Percentiles rank a stretch among this genome's conserved stretches.
These are phyloP conservation scores for Apocheima hispidaria DNA, from an alignment of 2,888 invertebrate species.

Conservation along the genomic window DNA sequence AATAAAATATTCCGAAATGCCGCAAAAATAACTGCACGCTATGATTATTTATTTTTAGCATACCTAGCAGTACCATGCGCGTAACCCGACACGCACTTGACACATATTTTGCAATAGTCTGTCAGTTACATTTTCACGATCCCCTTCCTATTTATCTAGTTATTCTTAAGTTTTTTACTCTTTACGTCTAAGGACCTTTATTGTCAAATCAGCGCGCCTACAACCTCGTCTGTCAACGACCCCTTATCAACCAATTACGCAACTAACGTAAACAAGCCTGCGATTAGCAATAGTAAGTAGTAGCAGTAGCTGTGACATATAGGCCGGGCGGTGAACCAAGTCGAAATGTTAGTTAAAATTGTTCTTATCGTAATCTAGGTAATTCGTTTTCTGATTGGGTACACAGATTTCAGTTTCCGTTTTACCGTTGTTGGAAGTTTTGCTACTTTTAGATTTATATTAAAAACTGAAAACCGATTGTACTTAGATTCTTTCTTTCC, in stretches of 20 bases:
- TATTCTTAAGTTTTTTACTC: neutral
- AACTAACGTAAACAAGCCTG: slow-evolving; percentile 15
- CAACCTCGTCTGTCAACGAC: slow-evolving; percentile 29
- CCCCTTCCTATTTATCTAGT: too few relatives aligned
- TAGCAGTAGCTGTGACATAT: too few relatives aligned
- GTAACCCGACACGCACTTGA: too few relatives aligned
- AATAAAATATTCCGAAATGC: too few relatives aligned
- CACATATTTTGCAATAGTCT: too few relatives aligned
- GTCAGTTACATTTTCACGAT: neutral
- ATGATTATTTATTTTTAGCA: too few relatives aligned
- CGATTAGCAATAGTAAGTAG: slow-evolving; percentile 6
- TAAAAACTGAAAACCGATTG: too few relatives aligned
- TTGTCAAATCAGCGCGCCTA: neutral
- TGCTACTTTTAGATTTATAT: too few relatives aligned
- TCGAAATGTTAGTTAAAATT: neutral
- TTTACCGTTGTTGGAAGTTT: too few relatives aligned
- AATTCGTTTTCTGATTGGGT: neutral
- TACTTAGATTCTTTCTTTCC: too few relatives aligned
- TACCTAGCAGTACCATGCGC: too few relatives aligned
- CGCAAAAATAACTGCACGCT: too few relatives aligned
- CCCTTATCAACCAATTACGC: slow-evolving; percentile 34
- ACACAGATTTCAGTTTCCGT: neutral
- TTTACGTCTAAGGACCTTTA: neutral
- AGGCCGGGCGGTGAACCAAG: neutral
- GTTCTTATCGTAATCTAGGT: neutral